A percentile compares a stretch with the other conserved stretches of the same genome.
phyloP scores from a whole-genome alignment of 2,888 invertebrate species.

The Drosophila antonietae region DNA sequence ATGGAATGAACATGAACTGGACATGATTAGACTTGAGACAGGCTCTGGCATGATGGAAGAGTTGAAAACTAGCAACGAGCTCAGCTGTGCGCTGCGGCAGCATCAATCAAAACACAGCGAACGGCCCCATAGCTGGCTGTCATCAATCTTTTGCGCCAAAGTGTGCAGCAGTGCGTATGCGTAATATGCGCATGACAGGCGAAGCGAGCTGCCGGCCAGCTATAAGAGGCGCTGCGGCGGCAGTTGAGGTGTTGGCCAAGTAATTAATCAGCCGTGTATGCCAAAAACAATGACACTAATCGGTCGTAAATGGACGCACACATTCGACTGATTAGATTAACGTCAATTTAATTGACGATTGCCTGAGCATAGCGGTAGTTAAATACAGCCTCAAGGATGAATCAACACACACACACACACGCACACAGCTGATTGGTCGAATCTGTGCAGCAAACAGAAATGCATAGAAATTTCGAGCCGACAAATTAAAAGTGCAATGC shows the following conservation, averaged over 20 bases:
- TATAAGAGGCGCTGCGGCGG: background rate
- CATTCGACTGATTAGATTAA: slow-evolving; percentile 57
- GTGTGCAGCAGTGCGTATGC: slow-evolving; percentile 60
- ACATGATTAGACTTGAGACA: slow-evolving; percentile 46
- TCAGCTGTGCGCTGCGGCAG: background rate
- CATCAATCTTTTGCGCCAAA: slow-evolving; percentile 62
- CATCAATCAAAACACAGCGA: slow-evolving; percentile 37
- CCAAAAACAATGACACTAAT: slow-evolving; percentile 60
- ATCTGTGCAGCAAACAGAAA: slow-evolving; percentile 41
- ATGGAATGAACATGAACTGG: background rate
- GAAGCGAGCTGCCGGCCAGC: slow-evolving; percentile 15
- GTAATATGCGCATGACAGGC: slow-evolving; percentile 48
- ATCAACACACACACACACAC: slow-evolving; percentile 19
- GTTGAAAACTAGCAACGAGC: slow-evolving; percentile 9
- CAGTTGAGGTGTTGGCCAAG: slow-evolving; percentile 24
- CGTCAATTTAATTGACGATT: slow-evolving; percentile 36
- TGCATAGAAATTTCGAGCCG: slow-evolving; percentile 56
- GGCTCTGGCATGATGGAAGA: slow-evolving; percentile 36
- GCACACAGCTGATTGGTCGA: slow-evolving; percentile 12
- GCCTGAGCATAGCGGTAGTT: background rate
- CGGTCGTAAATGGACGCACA: slow-evolving; percentile 45
- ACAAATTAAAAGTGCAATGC: slow-evolving; percentile 62
- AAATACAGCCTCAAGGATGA: slow-evolving; percentile 10
- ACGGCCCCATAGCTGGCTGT: slow-evolving; percentile 19
- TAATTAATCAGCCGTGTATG: slow-evolving; percentile 58